These are phyloP conservation scores for Diachasma alloeum DNA, from an alignment of 1,140 invertebrate species.

Conservation along the genomic window DNA sequence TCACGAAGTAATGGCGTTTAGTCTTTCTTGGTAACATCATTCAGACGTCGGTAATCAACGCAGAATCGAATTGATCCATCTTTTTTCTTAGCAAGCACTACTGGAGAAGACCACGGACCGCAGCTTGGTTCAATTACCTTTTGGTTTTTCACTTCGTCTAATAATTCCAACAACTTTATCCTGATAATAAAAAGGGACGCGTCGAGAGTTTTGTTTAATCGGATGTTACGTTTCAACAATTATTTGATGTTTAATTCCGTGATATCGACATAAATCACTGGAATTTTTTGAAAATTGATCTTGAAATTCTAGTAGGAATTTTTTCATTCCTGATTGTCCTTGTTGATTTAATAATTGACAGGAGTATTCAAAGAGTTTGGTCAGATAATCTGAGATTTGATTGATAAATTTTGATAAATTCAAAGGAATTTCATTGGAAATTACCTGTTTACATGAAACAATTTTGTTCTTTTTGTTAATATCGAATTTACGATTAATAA, in stretches of 20 bases:
- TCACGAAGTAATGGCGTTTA: too few species aligned
- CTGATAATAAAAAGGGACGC: not conserved
- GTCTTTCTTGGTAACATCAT: too few species aligned
- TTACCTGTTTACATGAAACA: not conserved
- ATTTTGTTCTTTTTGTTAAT: not conserved
- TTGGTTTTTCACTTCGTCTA: slow-evolving; percentile 23
- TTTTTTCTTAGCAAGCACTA: too few species aligned
- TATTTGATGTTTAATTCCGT: slow-evolving; percentile 8
- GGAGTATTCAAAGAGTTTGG: too few species aligned
- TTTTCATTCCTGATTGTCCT: too few species aligned
- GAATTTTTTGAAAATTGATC: slow-evolving; percentile 33
- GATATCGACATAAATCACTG: slow-evolving; percentile 35
- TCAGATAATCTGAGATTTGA: too few species aligned
- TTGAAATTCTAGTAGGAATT: too few species aligned
- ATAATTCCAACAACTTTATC: slow-evolving; percentile 36
- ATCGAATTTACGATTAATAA: not conserved
- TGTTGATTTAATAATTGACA: too few species aligned
- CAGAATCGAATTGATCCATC: too few species aligned
- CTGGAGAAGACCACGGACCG: too few species aligned
- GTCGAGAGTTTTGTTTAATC: slow-evolving; percentile 3
- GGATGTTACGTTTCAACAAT: not conserved
- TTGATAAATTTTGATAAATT: too few species aligned
- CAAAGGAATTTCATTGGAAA: not conserved
- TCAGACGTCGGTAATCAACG: too few species aligned
- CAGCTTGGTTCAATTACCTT: slow-evolving; percentile 17